Base-by-base conservation (phyloP, 64 coral and sea anemone species). In the Porites lutea region DNA sequence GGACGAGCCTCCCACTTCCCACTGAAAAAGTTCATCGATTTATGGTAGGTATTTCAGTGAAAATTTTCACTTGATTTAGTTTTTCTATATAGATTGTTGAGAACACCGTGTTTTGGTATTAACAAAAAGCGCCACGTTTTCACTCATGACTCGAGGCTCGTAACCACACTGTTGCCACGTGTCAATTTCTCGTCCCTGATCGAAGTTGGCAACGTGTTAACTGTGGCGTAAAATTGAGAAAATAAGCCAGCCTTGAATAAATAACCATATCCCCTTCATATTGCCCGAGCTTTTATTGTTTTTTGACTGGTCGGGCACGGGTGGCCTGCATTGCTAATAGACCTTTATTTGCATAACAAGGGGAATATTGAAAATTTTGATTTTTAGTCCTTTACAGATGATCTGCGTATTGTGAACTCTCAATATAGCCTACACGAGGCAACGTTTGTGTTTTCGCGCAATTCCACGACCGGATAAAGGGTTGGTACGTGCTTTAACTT, bases 181-280 rank as follows among this genome's bases (percentile, higher is more conserved):
- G 81, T 84, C 81, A 65, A 3, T 43, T 68, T 68, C 15, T 22
- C 46, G 45, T 47, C 16, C 61, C 46, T 20, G 7, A 82, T 21
- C 62, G 15, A 2, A 51, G 47, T 68, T 3, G 62, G 48, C 81
- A 84, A 84, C 81, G 81, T 84, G 81, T 84, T 84, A 68, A 68
- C 62, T 48, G 81, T 84, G 46, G 81, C 63, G 81, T 69, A 63
- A 84, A 84, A 84, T 66, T 84, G 63, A 52, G 46, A 69, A 70
- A 84, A 84, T 84, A 84, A 65, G 63, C 44, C 61, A 84, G 61
- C 19, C 45, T 84, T 84, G 81, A 84, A 84, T 84, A 84, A 84
- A 84, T 84, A 84, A 84, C 59, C 81, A 84, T 84, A 84, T 84
- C 81, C 81, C 63, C 81, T 84, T 84, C 62, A 50, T 84, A 84